A percentile compares a stretch with the other conserved stretches of the same genome.
Conservation (phyloP, 1,140 invertebrate species). For the Trialeurodes vaporariorum region DNA sequence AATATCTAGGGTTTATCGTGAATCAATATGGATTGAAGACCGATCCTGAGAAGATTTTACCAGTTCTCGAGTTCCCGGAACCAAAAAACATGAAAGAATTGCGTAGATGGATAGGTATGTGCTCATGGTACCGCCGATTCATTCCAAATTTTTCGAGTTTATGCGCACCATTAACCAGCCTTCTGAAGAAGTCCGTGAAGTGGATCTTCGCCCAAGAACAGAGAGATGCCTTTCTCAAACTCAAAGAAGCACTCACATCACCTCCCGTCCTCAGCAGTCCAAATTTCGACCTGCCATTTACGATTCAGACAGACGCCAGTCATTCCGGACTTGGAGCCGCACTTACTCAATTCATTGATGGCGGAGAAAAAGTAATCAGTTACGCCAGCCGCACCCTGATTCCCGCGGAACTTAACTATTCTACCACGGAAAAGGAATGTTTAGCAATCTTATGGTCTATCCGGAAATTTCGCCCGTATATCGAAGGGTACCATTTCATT, state of each 20-base stretch:
- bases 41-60: slow-evolving; percentile 29
- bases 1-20: slow-evolving; percentile 32
- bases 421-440: too few relatives aligned
- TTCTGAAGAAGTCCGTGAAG: slow-evolving; percentile 23
- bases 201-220: slow-evolving; percentile 25
- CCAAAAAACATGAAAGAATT: slow-evolving; percentile 14
- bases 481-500: slow-evolving; percentile 28
- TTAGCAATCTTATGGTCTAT: slow-evolving; percentile 16
- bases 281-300: too few relatives aligned
- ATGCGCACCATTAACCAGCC: slow-evolving; percentile 22
- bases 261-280: slow-evolving; percentile 22
- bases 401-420: too few relatives aligned
- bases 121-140: slow-evolving; percentile 31
- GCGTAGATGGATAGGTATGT: slow-evolving; percentile 24
- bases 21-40: slow-evolving; percentile 27
- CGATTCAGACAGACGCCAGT: too few relatives aligned
- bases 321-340: too few relatives aligned
- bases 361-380: too few relatives aligned
- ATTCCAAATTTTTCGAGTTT: slow-evolving; percentile 29
- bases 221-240: slow-evolving; percentile 18
- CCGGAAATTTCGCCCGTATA: slow-evolving; percentile 24
- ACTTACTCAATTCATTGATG: too few relatives aligned
- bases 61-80: slow-evolving; percentile 26
- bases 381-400: too few relatives aligned
- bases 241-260: slow-evolving; percentile 24